These are phyloP conservation scores for Chitala chitala DNA, from an alignment of 2,113 vertebrate species.

Conservation along the genomic window DNA sequence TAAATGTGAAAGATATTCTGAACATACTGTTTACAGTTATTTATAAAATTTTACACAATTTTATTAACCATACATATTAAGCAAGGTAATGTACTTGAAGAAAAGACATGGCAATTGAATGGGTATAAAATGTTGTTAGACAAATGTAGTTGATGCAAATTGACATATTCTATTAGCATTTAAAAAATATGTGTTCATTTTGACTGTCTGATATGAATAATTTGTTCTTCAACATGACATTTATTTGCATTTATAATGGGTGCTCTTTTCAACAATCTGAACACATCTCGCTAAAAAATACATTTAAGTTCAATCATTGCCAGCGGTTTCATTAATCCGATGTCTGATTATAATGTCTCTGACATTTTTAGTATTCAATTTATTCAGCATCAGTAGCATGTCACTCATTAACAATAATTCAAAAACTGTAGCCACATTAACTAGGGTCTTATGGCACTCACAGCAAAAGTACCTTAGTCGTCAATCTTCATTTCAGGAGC, in stretches of 20 bases:
- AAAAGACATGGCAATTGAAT: not conserved
- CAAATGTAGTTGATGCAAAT: slow-evolving; percentile 15
- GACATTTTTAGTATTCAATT: slow-evolving; percentile 28
- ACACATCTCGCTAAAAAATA: not conserved
- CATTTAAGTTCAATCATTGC: not conserved
- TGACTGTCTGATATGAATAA: not conserved
- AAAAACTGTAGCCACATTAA: slow-evolving; percentile 33
- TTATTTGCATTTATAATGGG: not conserved
- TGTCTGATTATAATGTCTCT: not conserved
- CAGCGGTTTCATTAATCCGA: slow-evolving; percentile 14
- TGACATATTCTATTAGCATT: not conserved
- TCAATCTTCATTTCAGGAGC: slow-evolving; percentile 32
- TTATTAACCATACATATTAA: not conserved
- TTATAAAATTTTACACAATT: not conserved
- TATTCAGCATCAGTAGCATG: slow-evolving; percentile 14
- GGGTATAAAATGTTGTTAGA: not conserved
- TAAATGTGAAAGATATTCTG: not conserved
- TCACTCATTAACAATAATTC: slow-evolving; percentile 31
- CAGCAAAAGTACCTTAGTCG: slow-evolving; percentile 15
- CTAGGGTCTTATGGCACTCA: not conserved
- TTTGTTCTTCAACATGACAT: not conserved
- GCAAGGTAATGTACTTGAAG: not conserved
- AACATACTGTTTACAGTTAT: not conserved
- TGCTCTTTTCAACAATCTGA: not conserved
- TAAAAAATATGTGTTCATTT: not conserved